Evolutionary conservation across 2,113 vertebrate genomes (phyloP).

Genomic region (Cavia porcellus): DNA sequence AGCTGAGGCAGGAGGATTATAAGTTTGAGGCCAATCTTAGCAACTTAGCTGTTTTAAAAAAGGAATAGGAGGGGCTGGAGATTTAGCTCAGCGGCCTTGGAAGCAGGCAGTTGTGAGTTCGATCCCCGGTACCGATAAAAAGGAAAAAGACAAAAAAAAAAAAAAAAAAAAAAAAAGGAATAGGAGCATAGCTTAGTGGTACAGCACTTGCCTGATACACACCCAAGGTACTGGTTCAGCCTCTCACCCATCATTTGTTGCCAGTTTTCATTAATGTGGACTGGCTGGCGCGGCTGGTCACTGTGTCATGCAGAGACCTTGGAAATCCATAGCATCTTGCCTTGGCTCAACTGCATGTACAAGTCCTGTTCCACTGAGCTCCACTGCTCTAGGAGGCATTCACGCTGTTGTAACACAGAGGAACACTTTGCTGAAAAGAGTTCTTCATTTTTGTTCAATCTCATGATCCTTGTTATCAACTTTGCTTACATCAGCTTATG

Average conservation of each 20-base stretch:
- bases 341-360: slow-evolving; percentile 31
- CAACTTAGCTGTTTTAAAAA: neutral
- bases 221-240: neutral
- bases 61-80: neutral
- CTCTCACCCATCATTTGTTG: neutral
- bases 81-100: no score
- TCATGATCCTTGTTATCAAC: slow-evolving; percentile 85
- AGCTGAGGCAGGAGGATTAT: neutral
- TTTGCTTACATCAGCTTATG: slow-evolving; percentile 86
- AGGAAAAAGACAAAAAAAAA: no score
- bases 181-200: neutral
- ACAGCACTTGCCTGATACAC: neutral
- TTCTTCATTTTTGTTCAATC: slow-evolving; percentile 81
- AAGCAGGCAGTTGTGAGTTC: no score
- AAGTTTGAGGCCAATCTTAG: neutral
- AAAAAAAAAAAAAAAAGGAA: neutral
- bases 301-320: slow-evolving; percentile 35
- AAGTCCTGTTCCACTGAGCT: slow-evolving; percentile 46
- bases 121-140: no score
- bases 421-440: slow-evolving; percentile 75
- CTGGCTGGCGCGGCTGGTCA: neutral
- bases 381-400: slow-evolving; percentile 41
- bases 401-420: slow-evolving; percentile 53
- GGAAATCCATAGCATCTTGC: slow-evolving; percentile 6
- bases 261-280: neutral